Evolutionary conservation across 2,888 invertebrate genomes (phyloP).

Genomic region (Acrocera orbiculus): DNA sequence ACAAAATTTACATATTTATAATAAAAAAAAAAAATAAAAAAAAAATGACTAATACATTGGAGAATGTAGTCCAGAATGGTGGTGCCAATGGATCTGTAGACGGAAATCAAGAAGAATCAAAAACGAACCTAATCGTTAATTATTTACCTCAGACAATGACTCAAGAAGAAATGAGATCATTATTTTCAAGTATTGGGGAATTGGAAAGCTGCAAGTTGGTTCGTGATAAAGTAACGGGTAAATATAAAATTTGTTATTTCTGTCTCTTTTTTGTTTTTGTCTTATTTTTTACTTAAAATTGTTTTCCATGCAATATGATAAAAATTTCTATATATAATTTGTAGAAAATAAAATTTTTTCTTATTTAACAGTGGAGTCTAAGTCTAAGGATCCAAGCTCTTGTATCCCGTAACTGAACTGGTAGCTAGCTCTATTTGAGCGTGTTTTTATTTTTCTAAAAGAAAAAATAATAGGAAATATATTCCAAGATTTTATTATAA

Average conservation of each 20-base stretch:
- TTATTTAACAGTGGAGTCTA: too few relatives aligned
- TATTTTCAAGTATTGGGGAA: conserved; percentile 90
- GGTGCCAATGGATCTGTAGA: conserved; percentile 29
- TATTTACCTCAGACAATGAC: conserved; percentile 88
- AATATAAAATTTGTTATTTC: conserved; percentile 15
- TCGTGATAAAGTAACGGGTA: conserved; percentile 88
- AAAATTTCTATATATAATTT: too few relatives aligned
- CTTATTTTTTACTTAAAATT: neutral
- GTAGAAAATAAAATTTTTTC: too few relatives aligned
- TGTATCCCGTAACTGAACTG: too few relatives aligned
- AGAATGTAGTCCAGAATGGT: conserved; percentile 68
- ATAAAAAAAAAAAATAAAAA: neutral
- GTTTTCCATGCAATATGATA: neutral
- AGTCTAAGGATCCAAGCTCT: too few relatives aligned
- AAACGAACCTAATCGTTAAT: conserved; percentile 89
- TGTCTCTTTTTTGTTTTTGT: neutral
- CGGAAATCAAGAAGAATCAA: conserved; percentile 80
- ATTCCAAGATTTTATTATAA: too few relatives aligned
- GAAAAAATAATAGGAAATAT: too few relatives aligned
- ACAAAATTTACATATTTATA: neutral
- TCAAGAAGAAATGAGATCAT: conserved; percentile 85
- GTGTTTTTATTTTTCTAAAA: too few relatives aligned
- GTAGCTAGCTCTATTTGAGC: too few relatives aligned
- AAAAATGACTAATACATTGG: conserved; percentile 34
- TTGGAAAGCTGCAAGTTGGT: conserved; percentile 95